Evolutionary conservation across 2,888 invertebrate species (phyloP), one percentile per base, ranked within the genome.

Genomic region (Tuta absoluta): DNA sequence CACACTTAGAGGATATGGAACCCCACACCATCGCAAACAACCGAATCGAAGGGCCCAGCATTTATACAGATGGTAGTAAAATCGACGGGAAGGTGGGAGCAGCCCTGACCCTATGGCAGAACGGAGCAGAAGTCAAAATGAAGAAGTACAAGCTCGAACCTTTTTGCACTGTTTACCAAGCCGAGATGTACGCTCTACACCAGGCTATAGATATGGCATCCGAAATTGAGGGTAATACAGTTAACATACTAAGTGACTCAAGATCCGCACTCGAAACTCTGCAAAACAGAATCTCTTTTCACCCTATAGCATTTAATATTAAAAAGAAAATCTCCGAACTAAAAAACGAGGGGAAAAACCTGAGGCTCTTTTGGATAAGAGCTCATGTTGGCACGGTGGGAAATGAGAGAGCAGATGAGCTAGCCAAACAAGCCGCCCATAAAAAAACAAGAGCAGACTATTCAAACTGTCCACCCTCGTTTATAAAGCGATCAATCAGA

Each of bases 361-460:
- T 56, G 4, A 24, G 8, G 5, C 19, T 56, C 11, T 24, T 24
- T 14, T 56, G 56, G 56, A 56, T 56, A 11, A 56, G 24, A 12
- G 14, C 56, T 1, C 56, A 56, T 14, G 56, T 12, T 10, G 56
- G 56, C 10, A 14, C 24, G 23, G 56, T 24, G 24, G 56, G 56
- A 12, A 56, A 56, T 24, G 56, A 48, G 21, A 28, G 45, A 21
- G 41, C 59, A 5, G 67, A 70, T 3, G n/a, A n/a, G n/a, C n/a
- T n/a, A n/a, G n/a, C n/a, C n/a, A n/a, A n/a, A n/a, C n/a, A n/a
- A n/a, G n/a, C n/a, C n/a, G n/a, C n/a, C n/a, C n/a, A n/a, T n/a
- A n/a, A n/a, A n/a, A n/a, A n/a, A 65, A 66, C 19, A 48, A n/a
- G 1, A 59, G 53, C 61, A 0, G 33, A 66, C 7, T 69, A 69